Conservation (phyloP, 2,797 vertebrate species). For the Sebastes baramenuke region DNA sequence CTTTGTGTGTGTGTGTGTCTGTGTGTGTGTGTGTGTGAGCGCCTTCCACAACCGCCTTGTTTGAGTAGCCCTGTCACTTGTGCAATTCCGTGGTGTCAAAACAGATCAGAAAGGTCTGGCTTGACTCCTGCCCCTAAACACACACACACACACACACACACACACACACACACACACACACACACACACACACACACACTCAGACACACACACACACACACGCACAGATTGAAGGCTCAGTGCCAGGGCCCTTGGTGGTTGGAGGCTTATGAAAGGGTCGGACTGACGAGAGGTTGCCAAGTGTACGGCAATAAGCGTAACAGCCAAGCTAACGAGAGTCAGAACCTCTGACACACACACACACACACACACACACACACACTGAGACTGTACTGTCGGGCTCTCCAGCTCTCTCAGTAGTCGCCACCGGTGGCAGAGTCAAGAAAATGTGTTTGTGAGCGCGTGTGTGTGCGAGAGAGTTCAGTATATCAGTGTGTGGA, state of each 20-base stretch:
- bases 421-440: neutral
- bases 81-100: constrained; percentile 84
- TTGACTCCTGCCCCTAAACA: constrained; percentile 75
- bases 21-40: constrained; percentile 36
- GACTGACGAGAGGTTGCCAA: constrained; percentile 80
- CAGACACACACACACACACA: constrained; percentile 21
- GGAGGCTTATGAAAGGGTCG: constrained; percentile 81
- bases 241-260: constrained; percentile 83
- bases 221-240: constrained; percentile 59
- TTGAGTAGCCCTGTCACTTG: constrained; percentile 84
- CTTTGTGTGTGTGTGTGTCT: constrained; percentile 40
- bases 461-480: constrained; percentile 27
- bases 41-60: constrained; percentile 70
- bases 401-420: constrained; percentile 16
- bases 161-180: constrained; percentile 35
- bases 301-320: constrained; percentile 76
- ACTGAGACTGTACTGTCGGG: constrained; percentile 33
- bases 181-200: constrained; percentile 2
- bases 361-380: constrained; percentile 40
- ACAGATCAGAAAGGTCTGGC: constrained; percentile 83
- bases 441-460: neutral
- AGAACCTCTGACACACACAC: constrained; percentile 72
- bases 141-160: constrained; percentile 35
- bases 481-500: constrained; percentile 73
- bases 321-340: constrained; percentile 78